Conservation (phyloP, 2,888 invertebrate species). For the Pilophorus perplexus region DNA sequence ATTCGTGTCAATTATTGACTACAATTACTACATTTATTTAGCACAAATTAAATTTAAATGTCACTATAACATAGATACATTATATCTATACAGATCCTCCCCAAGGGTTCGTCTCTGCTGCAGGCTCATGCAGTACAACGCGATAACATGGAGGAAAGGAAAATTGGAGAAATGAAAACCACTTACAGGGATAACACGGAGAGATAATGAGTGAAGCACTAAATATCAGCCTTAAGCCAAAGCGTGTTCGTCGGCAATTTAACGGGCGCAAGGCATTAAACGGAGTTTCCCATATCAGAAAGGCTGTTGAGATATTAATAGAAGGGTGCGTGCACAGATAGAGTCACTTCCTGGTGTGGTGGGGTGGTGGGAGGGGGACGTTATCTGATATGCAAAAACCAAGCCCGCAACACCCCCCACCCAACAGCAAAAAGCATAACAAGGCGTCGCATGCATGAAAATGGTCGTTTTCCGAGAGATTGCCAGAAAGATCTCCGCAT, state of each 20-base stretch:
- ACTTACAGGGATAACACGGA: background rate
- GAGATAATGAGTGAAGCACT: conserved; percentile 16
- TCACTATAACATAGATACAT: no score
- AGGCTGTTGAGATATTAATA: conserved; percentile 25
- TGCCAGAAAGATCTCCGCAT: no score
- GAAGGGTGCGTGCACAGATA: conserved; percentile 31
- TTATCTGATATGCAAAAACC: conserved; percentile 13
- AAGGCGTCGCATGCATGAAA: conserved; percentile 5
- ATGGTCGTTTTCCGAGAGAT: conserved; percentile 11
- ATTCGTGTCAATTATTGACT: no score
- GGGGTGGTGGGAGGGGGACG: background rate
- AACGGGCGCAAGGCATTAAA: background rate
- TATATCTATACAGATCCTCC: no score
- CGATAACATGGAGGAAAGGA: no score
- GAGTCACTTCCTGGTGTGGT: background rate
- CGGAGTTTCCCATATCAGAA: conserved; percentile 7
- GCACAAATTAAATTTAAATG: no score
- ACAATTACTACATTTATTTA: no score
- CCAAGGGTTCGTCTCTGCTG: no score
- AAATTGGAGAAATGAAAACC: background rate
- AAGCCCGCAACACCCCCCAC: background rate
- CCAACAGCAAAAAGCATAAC: conserved; percentile 3
- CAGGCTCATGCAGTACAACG: no score
- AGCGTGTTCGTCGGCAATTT: conserved; percentile 10
- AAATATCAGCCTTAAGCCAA: conserved; percentile 1